Conservation (phyloP, 2,797 vertebrate species). For the Cossypha polioptera region DNA sequence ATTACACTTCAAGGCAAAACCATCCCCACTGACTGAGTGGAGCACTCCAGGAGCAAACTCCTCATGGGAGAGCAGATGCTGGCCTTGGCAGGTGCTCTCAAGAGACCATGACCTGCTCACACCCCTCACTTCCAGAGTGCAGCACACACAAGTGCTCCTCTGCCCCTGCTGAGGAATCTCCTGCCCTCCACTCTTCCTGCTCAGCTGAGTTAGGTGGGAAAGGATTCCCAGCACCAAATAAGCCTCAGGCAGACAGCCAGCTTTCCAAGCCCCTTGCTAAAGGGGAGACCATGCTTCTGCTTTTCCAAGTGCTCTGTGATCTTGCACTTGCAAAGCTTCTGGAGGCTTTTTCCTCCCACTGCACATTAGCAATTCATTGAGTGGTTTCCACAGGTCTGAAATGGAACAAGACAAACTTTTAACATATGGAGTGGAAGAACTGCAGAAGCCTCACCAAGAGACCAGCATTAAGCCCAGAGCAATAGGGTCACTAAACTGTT, state of each 20-base stretch:
- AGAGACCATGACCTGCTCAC: not conserved
- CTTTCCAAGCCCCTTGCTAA: not conserved
- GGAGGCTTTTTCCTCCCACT: slow-evolving; percentile 13
- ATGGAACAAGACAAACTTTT: not conserved
- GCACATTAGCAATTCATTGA: slow-evolving; percentile 38
- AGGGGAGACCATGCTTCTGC: not conserved
- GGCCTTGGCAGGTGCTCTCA: fast-evolving
- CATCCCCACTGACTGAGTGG: not conserved
- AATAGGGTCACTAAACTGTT: not conserved
- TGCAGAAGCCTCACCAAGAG: not conserved
- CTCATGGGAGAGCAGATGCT: not conserved
- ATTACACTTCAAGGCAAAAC: not conserved
- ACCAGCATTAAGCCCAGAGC: not conserved
- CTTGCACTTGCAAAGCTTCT: not conserved
- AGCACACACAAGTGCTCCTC: not conserved
- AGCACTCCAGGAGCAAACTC: fast-evolving
- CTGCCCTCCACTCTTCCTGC: not conserved
- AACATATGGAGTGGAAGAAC: not conserved
- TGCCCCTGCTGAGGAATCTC: not conserved
- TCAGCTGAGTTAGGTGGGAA: not conserved
- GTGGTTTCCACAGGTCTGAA: slow-evolving; percentile 10
- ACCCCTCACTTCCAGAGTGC: not conserved
- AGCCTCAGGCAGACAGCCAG: not conserved
- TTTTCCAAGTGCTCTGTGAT: slow-evolving; percentile 21
- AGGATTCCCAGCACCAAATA: not conserved